Base-by-base conservation (phyloP, 1,140 invertebrate genomes). In the Drosophila pachea region DNA sequence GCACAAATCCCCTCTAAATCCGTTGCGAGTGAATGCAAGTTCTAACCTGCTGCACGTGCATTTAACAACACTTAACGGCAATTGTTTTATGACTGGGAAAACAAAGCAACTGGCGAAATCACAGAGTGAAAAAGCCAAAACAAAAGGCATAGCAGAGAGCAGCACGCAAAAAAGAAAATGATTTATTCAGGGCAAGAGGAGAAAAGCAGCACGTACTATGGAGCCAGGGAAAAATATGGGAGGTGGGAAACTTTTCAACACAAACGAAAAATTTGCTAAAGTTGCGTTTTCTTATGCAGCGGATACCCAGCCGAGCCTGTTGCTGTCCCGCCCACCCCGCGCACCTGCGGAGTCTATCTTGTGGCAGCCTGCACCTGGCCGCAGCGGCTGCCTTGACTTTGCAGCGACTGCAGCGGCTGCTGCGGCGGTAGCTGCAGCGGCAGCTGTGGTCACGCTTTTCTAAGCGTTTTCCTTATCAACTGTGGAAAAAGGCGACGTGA, bases 381-480 rank as follows among this genome's bases (percentile, higher is more conserved):
- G 47, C 36, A 52, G 60, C 32, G 12, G 16, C 63, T 67, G 55
- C 49, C 55, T 55, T 53, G 66, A 68, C 43, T 55, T 50, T 56
- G 63, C 38, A 54, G 2, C 54, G 31, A 56, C 31, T 35, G 33
- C 22, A 22, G 22, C 33, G 9, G 16, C 53, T 33, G 43, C 33
- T 35, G 8, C 60, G 6, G 9, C 59, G 47, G 58, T 35, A 12
- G 42, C 40, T 35, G 45, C 50, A 14, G 61, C 53, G 12, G 53
- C 45, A 4, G 45, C 72, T 78, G 76, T 72, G 73, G 79, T 79
- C 81, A 86, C 79, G 79, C 79, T 86, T 86, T 84, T 84, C 81
- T 84, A 86, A 83, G 79, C 81, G 79, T 74, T 83, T 84, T 79
- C 45, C 79, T 83, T 86, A 83, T 86, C 79, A 76, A 63, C 58